Percentiles rank a stretch among this genome's conserved stretches.
phyloP scores from a whole-genome alignment of 2,113 vertebrate genomes.

The Lepus timidus region DNA sequence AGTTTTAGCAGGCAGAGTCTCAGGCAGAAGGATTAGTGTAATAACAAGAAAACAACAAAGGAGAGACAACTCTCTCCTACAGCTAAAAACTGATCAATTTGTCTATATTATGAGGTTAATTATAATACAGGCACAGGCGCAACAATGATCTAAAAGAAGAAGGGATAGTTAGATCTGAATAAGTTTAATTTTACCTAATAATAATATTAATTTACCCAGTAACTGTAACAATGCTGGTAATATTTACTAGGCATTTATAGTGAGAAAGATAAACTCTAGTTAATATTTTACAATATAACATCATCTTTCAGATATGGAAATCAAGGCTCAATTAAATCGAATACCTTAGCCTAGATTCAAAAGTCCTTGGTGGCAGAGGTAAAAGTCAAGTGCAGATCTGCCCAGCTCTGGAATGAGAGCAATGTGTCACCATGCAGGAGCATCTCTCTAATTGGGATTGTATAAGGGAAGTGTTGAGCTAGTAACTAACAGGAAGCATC shows the following conservation, averaged over 20 bases:
- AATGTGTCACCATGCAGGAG: background rate
- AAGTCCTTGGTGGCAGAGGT: background rate
- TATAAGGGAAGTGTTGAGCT: background rate
- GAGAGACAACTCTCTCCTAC: background rate
- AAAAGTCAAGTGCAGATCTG: background rate
- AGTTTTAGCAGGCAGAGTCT: background rate
- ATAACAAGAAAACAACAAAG: background rate
- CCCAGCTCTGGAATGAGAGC: background rate
- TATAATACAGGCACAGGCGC: background rate
- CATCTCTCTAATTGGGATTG: background rate
- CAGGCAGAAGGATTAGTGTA: background rate
- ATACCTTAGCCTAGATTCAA: background rate
- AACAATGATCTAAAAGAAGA: background rate
- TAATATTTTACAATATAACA: background rate
- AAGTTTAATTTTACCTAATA: background rate
- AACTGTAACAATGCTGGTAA: background rate
- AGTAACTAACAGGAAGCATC: background rate
- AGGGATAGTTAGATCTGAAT: background rate
- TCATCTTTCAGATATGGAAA: background rate
- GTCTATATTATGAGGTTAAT: background rate
- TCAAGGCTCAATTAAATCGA: background rate
- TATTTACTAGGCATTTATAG: background rate
- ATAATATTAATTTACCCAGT: background rate
- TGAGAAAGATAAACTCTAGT: background rate
- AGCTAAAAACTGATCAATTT: background rate